phyloP scores from a whole-genome alignment of 2,113 vertebrate species.

The Serinus canaria region DNA sequence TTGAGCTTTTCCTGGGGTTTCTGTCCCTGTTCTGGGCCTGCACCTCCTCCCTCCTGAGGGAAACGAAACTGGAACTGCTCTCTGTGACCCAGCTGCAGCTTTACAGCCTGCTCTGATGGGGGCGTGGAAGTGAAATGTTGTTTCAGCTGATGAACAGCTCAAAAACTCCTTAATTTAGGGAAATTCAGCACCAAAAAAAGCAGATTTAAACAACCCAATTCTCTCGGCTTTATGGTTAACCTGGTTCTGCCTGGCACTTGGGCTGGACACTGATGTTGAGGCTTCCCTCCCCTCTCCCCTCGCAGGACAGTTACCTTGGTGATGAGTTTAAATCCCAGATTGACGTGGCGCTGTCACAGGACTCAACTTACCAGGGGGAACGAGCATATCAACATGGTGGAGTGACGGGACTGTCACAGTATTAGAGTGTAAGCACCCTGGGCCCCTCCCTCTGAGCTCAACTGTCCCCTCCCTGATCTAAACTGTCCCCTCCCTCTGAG shows the following conservation, averaged over 20 bases:
- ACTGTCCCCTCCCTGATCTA: too few species aligned
- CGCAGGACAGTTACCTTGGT: slow-evolving; percentile 97
- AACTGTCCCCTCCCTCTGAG: neutral
- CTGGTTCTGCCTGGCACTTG: neutral
- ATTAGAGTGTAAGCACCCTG: slow-evolving; percentile 88
- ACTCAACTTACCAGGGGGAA: slow-evolving; percentile 99
- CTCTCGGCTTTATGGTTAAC: neutral
- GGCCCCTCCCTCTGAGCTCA: rapidly evolving
- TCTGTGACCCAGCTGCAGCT: neutral
- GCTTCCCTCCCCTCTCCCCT: neutral
- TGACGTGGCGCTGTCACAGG: slow-evolving; percentile 97
- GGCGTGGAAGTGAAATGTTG: neutral
- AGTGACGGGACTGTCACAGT: slow-evolving; percentile 99
- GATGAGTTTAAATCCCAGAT: slow-evolving; percentile 99
- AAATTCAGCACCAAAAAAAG: neutral
- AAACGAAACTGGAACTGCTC: neutral
- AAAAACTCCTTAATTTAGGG: rapidly evolving
- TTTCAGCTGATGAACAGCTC: neutral
- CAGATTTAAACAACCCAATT: neutral
- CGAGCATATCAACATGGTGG: slow-evolving; percentile 98
- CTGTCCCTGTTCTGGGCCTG: rapidly evolving
- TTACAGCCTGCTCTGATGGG: neutral
- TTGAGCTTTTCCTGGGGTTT: neutral
- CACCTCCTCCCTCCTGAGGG: neutral
- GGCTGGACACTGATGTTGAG: neutral